Evolutionary conservation across 92 coral and sea anemone genomes (phyloP), one percentile per base, ranked within the genome.

Genomic region (Paragorgia papillata): DNA sequence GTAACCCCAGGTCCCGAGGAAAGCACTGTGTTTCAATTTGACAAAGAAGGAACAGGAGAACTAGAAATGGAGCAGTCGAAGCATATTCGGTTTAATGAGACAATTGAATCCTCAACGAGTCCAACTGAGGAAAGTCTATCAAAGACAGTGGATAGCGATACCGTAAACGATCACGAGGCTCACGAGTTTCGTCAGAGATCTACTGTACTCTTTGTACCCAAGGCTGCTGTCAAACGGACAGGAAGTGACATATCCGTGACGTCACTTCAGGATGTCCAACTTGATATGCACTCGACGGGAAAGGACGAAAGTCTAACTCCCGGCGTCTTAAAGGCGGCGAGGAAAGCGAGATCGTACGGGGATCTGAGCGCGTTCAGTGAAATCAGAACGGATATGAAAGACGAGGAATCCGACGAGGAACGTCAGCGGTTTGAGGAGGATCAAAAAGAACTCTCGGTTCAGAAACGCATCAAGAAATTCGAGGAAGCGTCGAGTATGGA

Each of bases 201-300:
- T 10, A 64, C 28, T 22, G 1, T 33, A 8, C 78, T 71, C n/a
- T 18, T n/a, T 25, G 34, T 44, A 12, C 30, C 71, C 32, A 73
- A 51, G 21, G 21, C 30, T 9, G 70, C 74, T 18, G 79, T 69
- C 49, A 69, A 43, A 2, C 63, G 65, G 30, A 35, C 60, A 3
- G 85, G 85, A 19, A 59, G 62, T 58, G 85, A 32, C 50, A 29
- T 60, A 58, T 40, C 79, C 14, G 64, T 71, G 64, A 71, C 78
- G 64, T 71, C 78, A 31, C 64, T 71, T 1, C 78, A 71, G 26
- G 78, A 71, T 71, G 78, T 71, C 0, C 46, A 71, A 35, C 53
- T 71, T 15, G 43, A 49, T 21, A 30, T 68, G 59, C 58, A 71
- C 64, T 27, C 51, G 50, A 55, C 50, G 17, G 22, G 40, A 0